Evolutionary conservation across 2,797 vertebrate genomes (phyloP), one percentile per base, ranked within the genome.

Genomic region (Tinamus major): DNA sequence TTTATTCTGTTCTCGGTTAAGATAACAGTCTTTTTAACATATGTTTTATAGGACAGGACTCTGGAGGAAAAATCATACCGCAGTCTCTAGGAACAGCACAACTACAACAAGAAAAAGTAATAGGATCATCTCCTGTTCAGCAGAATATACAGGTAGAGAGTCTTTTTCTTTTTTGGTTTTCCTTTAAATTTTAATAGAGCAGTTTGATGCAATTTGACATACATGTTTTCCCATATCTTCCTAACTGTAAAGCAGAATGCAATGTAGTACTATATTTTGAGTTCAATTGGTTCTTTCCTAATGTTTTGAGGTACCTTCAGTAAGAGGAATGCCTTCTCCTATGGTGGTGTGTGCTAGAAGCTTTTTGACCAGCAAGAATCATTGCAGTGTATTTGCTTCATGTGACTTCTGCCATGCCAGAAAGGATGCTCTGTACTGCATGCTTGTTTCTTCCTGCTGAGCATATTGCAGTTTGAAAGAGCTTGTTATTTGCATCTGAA

Each of bases 1-100:
- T 90, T 12, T 31, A 14, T 7, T 89, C 24, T 74, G n/a, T 31
- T 19, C 16, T 15, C 84, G 37, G 58, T 81, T 75, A 70, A 51
- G 33, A 27, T 95, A 88, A 95, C 44, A 14, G 24, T 93, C 21
- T 83, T 90, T 79, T 90, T 44, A 59, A 94, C 29, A 11, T 46
- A 17, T 26, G 31, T 94, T 84, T 93, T 94, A 95, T 90, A 98
- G 98, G 98, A 62, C 98, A 98, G 93, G 97, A 98, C 91, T 94
- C 97, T 82, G 98, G 97, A 95, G 97, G 93, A 91, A 98, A 98
- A 96, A 91, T 96, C 26, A n/a, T 97, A 56, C 97, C 97, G 6
- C 97, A 96, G 0, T 77, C 97, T 92, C 74, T 98, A 95, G 97
- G 97, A 96, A 83, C 96, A 11, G 6, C 94, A 79, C 97, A 97